These are phyloP conservation scores for Cyclophora punctaria DNA, from an alignment of 2,888 invertebrate genomes.

Conservation along the genomic window DNA sequence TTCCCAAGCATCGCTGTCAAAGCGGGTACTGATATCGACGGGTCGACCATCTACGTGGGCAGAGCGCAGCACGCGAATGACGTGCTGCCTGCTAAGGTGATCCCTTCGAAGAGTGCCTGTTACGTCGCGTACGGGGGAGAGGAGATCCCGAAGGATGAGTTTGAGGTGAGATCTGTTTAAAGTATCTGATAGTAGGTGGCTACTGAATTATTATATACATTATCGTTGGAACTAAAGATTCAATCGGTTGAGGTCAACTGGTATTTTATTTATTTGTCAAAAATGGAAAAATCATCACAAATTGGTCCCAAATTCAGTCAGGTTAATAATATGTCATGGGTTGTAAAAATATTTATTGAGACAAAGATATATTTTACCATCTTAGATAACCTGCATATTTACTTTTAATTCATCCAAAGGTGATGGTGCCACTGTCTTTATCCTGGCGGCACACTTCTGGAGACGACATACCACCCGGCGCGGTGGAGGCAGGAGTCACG, in stretches of 20 bases:
- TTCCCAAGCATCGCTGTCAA: slow-evolving; percentile 60
- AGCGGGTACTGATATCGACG: slow-evolving; percentile 81
- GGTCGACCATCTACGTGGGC: slow-evolving; percentile 82
- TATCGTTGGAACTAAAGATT: no score
- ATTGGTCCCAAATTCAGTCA: no score
- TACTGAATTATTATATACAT: no score
- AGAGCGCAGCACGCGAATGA: slow-evolving; percentile 79
- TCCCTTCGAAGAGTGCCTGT: slow-evolving; percentile 77
- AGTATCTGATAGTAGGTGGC: no score
- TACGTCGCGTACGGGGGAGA: slow-evolving; percentile 78
- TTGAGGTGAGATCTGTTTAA: slow-evolving; percentile 61
- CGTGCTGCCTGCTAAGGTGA: slow-evolving; percentile 79
- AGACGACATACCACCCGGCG: slow-evolving; percentile 77
- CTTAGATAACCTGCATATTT: no score
- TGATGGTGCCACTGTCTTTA: slow-evolving; percentile 76
- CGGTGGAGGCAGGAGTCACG: slow-evolving; percentile 78
- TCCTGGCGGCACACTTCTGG: slow-evolving; percentile 77
- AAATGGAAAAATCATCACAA: no score
- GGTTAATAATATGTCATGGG: no score
- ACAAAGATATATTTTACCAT: no score
- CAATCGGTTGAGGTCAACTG: no score
- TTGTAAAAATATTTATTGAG: no score
- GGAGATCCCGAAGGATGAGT: slow-evolving; percentile 77
- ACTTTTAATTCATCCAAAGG: slow-evolving; percentile 34
- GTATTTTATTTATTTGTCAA: no score